Evolutionary conservation across 64 coral and sea anemone species (phyloP), one percentile per base, ranked within the genome.

Genomic region (Porites lutea): DNA sequence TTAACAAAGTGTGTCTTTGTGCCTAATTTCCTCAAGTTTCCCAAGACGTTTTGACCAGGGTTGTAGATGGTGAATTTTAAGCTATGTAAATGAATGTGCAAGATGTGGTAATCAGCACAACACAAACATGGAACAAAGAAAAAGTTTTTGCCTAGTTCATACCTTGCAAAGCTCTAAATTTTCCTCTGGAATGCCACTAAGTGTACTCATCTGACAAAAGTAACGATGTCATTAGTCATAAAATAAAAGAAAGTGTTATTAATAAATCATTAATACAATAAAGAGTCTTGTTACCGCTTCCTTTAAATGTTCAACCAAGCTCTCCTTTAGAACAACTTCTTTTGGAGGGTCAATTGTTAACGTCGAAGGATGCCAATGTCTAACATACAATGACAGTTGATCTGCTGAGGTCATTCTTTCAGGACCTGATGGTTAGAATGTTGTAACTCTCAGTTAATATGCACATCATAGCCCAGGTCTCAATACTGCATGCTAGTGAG

Each of bases 141-240:
- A 37, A 37, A 37, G 27, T 70, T 52, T 15, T 16, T 18, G 3
- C 45, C 3, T 19, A 75, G 49, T 51, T 19, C 62, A 27, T 75
- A 95, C 94, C 89, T 95, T 95, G 20, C 82, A 89, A 75, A 91
- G 77, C n/a, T 95, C 94, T 44, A 95, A 61, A 77, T 91, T 75
- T 55, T 91, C 94, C 20, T 71, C 74, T 51, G 82, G 82, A 91
- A 95, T 87, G 49, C 72, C 58, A 88, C 88, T 88, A 16, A 78
- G 76, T 60, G 86, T 63, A 59, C 74, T 64, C 6, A 95, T 91
- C 94, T 95, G 84, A 51, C 75, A 91, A 59, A 43, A 21, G 27
- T 37, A 79, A 77, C 46, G 8, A 79, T 47, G 19, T 76, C 19
- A 77, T 53, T 55, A 37, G 27, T 37, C 27, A 37, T 37, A 37